Evolutionary conservation across 2,113 vertebrate genomes (phyloP), one percentile per base, ranked within the genome.

Genomic region (Orycteropus afer): DNA sequence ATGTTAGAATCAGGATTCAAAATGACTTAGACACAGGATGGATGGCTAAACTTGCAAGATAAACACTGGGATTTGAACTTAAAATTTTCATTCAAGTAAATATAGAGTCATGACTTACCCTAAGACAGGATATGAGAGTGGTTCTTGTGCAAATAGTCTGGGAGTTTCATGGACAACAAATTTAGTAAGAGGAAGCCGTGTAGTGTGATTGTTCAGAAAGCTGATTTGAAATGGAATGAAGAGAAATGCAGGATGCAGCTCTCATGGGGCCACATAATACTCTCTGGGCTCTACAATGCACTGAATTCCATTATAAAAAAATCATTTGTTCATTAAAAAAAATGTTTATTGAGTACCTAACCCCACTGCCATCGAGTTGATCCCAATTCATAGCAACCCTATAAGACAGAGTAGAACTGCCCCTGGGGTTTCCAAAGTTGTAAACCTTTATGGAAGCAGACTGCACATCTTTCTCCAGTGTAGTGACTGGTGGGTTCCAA

Each of bases 51-150:
- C 7, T 92, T 95, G 53, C n/a, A 91, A 90, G 51, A 92, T 88
- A 74, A 96, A 86, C 92, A 37, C 12, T 67, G n/a, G 32, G 18
- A 94, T 45, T 86, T 74, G 42, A 96, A 90, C 85, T 96, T 80
- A 88, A 96, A 93, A 87, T 93, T 65, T 77, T 96, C 93, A 93
- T 88, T 81, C 90, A 93, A 97, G 78, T 96, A 94, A 88, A 53
- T 77, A 57, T 55, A 94, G 29, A 87, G 20, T 81, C 47, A 81
- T 15, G 67, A 57, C 95, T 91, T 95, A 89, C 89, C 89, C 32
- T 18, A 96, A 59, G n/a, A 87, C 61, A 93, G 61, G 69, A 95
- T 95, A 92, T 82, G 34, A 90, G 17, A 97, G 47, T 82, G 55
- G 73, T 76, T 93, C 59, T 37, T 88, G 59, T 86, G 34, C 45